phyloP scores from a whole-genome alignment of 2,888 invertebrate genomes.

The Eutolmus rufibarbis region DNA sequence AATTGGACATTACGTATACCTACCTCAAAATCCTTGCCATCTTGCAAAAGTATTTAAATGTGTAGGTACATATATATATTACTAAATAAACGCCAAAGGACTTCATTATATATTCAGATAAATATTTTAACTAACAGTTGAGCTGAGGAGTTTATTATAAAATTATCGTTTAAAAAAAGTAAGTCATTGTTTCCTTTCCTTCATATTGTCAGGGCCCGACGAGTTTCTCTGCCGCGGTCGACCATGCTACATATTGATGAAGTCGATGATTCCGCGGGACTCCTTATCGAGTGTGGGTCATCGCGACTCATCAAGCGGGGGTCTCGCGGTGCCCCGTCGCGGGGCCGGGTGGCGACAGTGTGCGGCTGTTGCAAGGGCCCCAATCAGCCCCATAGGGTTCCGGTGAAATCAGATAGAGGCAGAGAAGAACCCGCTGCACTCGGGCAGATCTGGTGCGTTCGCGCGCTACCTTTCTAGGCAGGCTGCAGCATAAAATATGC shows the following conservation, averaged over 20 bases:
- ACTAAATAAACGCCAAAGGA: too few species aligned
- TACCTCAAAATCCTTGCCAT: too few species aligned
- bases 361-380: neutral
- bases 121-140: too few species aligned
- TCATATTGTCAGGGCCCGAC: too few species aligned
- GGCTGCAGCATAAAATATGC: conserved; percentile 29
- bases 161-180: neutral
- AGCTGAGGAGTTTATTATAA: neutral
- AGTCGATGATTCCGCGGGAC: conserved; percentile 9
- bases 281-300: conserved; percentile 34
- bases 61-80: too few species aligned
- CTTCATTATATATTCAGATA: too few species aligned
- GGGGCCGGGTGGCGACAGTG: neutral
- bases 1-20: too few species aligned
- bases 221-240: neutral
- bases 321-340: conserved; percentile 1
- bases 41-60: too few species aligned
- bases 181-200: neutral
- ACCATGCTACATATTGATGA: conserved; percentile 3
- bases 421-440: neutral
- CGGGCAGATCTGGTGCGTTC: conserved; percentile 27
- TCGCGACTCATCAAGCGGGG: conserved; percentile 14
- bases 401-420: conserved; percentile 25
- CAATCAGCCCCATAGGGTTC: conserved; percentile 37
- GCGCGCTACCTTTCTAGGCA: neutral